A percentile compares a stretch with the other conserved stretches of the same genome.
phyloP scores from a whole-genome alignment of 2,888 invertebrate species.

The Syritta pipiens region DNA sequence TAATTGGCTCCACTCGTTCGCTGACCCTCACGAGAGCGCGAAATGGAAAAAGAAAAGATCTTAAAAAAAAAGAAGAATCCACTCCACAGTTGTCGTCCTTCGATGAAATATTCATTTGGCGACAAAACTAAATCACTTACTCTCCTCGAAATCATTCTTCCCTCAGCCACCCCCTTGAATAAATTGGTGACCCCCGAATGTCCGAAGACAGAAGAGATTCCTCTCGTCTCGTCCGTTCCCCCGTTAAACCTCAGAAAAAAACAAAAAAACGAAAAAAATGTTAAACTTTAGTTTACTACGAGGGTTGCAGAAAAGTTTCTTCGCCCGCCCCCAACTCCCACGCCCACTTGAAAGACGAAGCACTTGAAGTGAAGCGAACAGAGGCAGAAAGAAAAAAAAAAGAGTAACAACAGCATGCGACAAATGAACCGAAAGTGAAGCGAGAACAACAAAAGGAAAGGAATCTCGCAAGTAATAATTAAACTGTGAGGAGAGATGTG shows the following conservation, averaged over 20 bases:
- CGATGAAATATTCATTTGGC: slow-evolving; percentile 41
- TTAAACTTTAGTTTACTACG: slow-evolving; percentile 23
- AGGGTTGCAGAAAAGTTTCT: slow-evolving; percentile 26
- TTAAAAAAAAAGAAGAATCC: too few species aligned
- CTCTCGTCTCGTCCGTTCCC: neutral
- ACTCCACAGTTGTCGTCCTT: neutral
- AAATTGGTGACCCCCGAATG: slow-evolving; percentile 43
- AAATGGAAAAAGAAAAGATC: too few species aligned
- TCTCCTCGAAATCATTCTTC: neutral
- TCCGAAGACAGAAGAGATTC: neutral
- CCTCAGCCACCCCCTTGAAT: slow-evolving; percentile 28
- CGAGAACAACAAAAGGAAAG: slow-evolving; percentile 54
- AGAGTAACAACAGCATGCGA: slow-evolving; percentile 60
- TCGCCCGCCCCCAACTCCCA: neutral
- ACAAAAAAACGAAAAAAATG: slow-evolving; percentile 12
- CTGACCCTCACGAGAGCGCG: too few species aligned
- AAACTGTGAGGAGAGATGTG: slow-evolving; percentile 63
- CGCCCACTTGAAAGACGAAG: slow-evolving; percentile 2
- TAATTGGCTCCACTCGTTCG: too few species aligned
- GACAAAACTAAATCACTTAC: slow-evolving; percentile 36
- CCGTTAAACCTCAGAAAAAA: neutral
- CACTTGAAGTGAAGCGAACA: slow-evolving; percentile 29
- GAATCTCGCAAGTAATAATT: slow-evolving; percentile 64
- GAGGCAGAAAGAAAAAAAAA: too few species aligned
- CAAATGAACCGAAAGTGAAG: slow-evolving; percentile 66